Percentiles rank a stretch among this genome's conserved stretches.
These are phyloP conservation scores for Delia radicum DNA, from an alignment of 1,140 invertebrate genomes.

Conservation along the genomic window DNA sequence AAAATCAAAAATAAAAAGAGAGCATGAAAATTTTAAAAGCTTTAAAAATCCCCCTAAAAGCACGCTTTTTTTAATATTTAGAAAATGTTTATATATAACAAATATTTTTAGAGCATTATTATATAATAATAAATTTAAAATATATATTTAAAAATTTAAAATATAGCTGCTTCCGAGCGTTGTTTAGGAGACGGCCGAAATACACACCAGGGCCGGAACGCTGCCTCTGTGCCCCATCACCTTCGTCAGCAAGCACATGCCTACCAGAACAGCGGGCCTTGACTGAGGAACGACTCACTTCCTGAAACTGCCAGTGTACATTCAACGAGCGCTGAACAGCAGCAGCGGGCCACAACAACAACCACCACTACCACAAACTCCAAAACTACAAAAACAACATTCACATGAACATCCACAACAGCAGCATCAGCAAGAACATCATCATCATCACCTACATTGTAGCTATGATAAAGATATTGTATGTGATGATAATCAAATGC, in stretches of 20 bases:
- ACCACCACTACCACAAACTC: conserved; percentile 8
- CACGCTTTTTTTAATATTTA: conserved; percentile 3
- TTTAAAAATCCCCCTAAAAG: neutral
- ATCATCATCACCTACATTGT: conserved; percentile 54
- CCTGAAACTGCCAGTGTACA: conserved; percentile 54
- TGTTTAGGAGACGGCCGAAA: conserved; percentile 61
- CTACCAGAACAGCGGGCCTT: conserved; percentile 57
- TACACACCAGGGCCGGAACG: conserved; percentile 56
- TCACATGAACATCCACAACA: conserved; percentile 33
- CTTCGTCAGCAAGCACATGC: conserved; percentile 57
- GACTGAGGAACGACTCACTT: conserved; percentile 57
- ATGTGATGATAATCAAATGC: conserved; percentile 50
- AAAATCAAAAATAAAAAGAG: conserved; percentile 17
- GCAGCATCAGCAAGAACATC: conserved; percentile 36
- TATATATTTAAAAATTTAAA: conserved; percentile 10
- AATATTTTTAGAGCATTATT: no score
- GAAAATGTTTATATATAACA: no score
- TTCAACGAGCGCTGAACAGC: conserved; percentile 47
- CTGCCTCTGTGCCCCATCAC: conserved; percentile 57
- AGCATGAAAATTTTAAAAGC: neutral
- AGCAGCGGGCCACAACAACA: conserved; percentile 26
- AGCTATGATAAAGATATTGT: conserved; percentile 54
- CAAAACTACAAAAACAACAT: conserved; percentile 36
- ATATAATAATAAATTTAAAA: neutral
- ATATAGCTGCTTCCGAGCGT: conserved; percentile 66